phyloP scores from a whole-genome alignment of 2,888 invertebrate species.

The Rutpela maculata region DNA sequence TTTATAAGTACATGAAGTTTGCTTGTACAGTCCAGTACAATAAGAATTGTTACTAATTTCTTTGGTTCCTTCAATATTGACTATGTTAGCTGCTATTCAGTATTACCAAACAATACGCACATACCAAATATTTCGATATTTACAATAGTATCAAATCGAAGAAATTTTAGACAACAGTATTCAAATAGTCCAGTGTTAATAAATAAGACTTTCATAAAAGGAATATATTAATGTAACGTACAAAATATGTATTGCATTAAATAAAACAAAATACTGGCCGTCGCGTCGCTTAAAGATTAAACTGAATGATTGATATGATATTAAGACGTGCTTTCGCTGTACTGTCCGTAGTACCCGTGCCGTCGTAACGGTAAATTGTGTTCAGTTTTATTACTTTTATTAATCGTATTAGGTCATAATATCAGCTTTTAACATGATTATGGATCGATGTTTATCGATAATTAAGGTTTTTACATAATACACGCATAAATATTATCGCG shows the following conservation, averaged over 20 bases:
- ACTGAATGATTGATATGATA: neutral
- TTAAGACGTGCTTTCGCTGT: neutral
- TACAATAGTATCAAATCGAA: too few species aligned
- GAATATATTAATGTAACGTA: neutral
- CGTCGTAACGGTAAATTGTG: slow-evolving; percentile 45
- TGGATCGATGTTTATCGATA: slow-evolving; percentile 59
- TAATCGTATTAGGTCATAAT: slow-evolving; percentile 58
- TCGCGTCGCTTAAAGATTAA: neutral
- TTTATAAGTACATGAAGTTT: too few species aligned
- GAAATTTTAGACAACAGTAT: too few species aligned
- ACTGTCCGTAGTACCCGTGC: slow-evolving; percentile 39
- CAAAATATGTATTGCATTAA: neutral
- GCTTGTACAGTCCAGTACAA: too few species aligned
- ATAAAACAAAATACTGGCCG: neutral
- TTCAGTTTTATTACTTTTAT: slow-evolving; percentile 53
- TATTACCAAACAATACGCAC: too few species aligned
- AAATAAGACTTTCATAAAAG: neutral
- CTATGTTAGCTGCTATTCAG: too few species aligned
- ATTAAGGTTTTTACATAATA: slow-evolving; percentile 61
- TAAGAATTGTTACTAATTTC: too few species aligned
- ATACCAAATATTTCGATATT: too few species aligned
- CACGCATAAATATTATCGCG: slow-evolving; percentile 53
- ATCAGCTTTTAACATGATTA: slow-evolving; percentile 60
- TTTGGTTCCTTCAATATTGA: too few species aligned
- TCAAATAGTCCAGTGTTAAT: neutral